Conservation (phyloP, 2,888 invertebrate genomes). For the Platerodrilus igneus region DNA sequence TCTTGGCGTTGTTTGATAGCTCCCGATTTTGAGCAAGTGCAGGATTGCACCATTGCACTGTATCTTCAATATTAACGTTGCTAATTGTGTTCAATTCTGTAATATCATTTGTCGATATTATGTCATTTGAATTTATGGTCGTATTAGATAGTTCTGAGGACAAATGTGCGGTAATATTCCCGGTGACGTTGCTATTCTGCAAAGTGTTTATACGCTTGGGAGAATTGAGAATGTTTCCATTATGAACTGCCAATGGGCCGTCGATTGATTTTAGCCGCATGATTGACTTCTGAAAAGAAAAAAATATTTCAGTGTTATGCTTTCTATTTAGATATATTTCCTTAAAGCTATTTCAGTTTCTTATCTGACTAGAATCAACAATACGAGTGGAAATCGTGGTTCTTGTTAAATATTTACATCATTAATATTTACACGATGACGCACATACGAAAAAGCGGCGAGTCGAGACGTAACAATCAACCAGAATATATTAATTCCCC, state of each 20-base stretch:
- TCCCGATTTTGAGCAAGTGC: constrained; percentile 37
- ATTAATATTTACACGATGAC: no score
- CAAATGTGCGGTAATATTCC: constrained; percentile 29
- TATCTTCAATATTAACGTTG: constrained; percentile 32
- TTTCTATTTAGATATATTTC: constrained; percentile 9
- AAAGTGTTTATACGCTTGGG: constrained; percentile 46
- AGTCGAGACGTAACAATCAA: constrained; percentile 8
- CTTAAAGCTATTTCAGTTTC: constrained; percentile 12
- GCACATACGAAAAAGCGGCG: constrained; percentile 12
- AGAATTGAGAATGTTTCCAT: constrained; percentile 44
- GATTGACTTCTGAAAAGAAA: constrained; percentile 37
- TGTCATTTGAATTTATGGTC: constrained; percentile 24
- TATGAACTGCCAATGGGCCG: constrained; percentile 45
- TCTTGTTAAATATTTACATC: constrained; percentile 21
- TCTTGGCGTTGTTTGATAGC: constrained; percentile 41
- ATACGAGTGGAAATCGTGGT: constrained; percentile 11
- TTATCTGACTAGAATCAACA: constrained; percentile 16
- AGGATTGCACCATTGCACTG: constrained; percentile 48
- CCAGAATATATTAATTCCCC: constrained; percentile 12
- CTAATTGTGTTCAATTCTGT: constrained; percentile 25
- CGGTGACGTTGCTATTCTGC: constrained; percentile 43
- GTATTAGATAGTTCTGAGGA: constrained; percentile 19
- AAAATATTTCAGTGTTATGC: constrained; percentile 7
- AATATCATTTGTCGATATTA: constrained; percentile 21
- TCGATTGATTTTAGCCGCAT: constrained; percentile 49